Evolutionary conservation across 2,888 invertebrate genomes (phyloP), one percentile per base, ranked within the genome.

Genomic region (Hanleya hanleyi): DNA sequence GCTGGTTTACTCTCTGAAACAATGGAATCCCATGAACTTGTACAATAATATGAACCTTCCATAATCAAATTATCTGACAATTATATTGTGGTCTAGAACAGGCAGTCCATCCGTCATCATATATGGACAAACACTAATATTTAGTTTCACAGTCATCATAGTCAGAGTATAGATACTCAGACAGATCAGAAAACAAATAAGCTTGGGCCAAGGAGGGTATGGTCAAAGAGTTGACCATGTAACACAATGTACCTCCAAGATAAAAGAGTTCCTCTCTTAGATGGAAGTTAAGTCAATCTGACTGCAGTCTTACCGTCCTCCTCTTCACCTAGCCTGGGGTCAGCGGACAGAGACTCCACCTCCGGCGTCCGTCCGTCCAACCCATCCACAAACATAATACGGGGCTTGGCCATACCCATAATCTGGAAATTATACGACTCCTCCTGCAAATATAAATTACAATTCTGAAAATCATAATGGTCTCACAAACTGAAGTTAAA

Each of bases 341-440:
- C 69, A 5, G 83, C 83, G 5, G 87, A 77, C 26, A 90, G 76
- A 7, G 88, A 89, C 71, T 89, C 87, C 2, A 87, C 73, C 37
- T 82, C 81, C 9, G 89, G 87, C 12, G 77, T 66, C 26, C 87
- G 72, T 4, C 75, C 76, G 65, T 89, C 89, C 3, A 84, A 85
- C 9, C 88, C 89, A 7, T 83, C 81, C 51, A 90, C 75, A 80
- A 82, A 90, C 89, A 89, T 88, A 32, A 88, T 84, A 67, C 82
- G 83, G 0, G 81, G 75, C 73, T 88, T 88, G 67, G 85, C 84
- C 70, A 82, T 77, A 3, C 89, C 90, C 38, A 76, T 77, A 22
- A 90, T 73, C 69, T 81, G 81, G 77, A 90, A 89, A 32, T 80
- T 81, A 71, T 90, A 87, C 33, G 83, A 82, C 76, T 89, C 89